These are phyloP conservation scores for Streblospio benedicti DNA, from an alignment of 1,140 invertebrate genomes.

Conservation along the genomic window DNA sequence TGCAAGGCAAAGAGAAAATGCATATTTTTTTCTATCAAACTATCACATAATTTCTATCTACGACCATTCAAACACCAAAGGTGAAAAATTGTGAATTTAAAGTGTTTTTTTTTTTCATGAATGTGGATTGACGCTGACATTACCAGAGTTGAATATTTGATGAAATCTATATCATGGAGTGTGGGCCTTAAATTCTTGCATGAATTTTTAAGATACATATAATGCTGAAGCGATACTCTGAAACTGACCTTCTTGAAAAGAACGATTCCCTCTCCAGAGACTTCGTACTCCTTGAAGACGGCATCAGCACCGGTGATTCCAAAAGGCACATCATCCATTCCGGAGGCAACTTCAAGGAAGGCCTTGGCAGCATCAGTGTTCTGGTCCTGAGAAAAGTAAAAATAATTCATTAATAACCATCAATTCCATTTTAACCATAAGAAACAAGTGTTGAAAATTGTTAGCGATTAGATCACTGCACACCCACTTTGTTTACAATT, in stretches of 20 bases:
- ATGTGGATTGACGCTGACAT: too few species aligned
- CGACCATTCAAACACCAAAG: too few species aligned
- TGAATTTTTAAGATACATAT: too few species aligned
- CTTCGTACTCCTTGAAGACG: constrained; percentile 66
- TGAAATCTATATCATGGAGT: too few species aligned
- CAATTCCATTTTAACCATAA: too few species aligned
- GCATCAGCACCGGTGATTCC: constrained; percentile 70
- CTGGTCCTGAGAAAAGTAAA: constrained; percentile 51
- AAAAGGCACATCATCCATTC: constrained; percentile 80
- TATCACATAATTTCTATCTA: too few species aligned
- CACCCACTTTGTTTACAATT: neutral
- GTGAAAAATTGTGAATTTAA: too few species aligned
- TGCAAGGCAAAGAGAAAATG: constrained; percentile 46
- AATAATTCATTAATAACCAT: neutral
- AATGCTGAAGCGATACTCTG: too few species aligned
- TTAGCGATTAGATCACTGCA: too few species aligned
- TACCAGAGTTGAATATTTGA: too few species aligned
- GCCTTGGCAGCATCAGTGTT: constrained; percentile 69
- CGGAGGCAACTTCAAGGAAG: constrained; percentile 69
- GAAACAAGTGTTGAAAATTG: neutral
- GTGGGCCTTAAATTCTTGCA: too few species aligned
- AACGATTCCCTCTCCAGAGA: constrained; percentile 61
- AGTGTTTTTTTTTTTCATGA: too few species aligned
- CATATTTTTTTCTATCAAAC: constrained; percentile 4
- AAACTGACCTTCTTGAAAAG: constrained; percentile 88